These are phyloP conservation scores for Echinops telfairi DNA, from an alignment of 2,113 vertebrate species.

Conservation along the genomic window DNA sequence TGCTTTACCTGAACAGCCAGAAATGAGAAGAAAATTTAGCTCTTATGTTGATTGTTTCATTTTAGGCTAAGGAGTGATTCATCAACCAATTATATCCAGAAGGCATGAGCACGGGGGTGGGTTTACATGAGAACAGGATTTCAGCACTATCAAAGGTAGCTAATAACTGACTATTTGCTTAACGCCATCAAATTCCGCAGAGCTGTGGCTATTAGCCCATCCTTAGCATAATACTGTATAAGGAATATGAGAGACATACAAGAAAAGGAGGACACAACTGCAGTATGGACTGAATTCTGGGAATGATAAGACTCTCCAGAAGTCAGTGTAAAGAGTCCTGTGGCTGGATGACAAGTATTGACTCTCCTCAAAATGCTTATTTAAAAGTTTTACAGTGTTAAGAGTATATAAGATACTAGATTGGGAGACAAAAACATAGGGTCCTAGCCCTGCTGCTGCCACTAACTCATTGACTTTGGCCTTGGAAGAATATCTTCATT, in stretches of 20 bases:
- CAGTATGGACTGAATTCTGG: background rate
- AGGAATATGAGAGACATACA: background rate
- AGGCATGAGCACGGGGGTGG: constrained; percentile 58
- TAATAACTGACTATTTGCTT: constrained; percentile 27
- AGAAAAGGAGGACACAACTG: background rate
- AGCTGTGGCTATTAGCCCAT: constrained; percentile 22
- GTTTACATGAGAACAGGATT: constrained; percentile 51
- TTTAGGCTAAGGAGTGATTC: constrained; percentile 65
- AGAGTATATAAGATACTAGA: background rate
- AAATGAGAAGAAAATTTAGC: constrained; percentile 72
- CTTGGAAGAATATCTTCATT: background rate
- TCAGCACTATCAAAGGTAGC: background rate
- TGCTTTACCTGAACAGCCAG: constrained; percentile 59
- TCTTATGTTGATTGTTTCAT: constrained; percentile 64
- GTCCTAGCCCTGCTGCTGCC: background rate
- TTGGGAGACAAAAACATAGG: background rate
- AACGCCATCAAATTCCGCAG: background rate
- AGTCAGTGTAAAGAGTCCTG: background rate
- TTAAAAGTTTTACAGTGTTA: constrained; percentile 39
- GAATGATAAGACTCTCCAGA: constrained; percentile 14
- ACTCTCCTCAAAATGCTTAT: constrained; percentile 2
- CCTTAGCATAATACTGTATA: constrained; percentile 14
- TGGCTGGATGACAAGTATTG: background rate
- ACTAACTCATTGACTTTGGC: background rate
- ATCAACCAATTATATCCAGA: constrained; percentile 64